Conservation (phyloP, 2,888 invertebrate genomes). For the Orchesella flavescens region DNA sequence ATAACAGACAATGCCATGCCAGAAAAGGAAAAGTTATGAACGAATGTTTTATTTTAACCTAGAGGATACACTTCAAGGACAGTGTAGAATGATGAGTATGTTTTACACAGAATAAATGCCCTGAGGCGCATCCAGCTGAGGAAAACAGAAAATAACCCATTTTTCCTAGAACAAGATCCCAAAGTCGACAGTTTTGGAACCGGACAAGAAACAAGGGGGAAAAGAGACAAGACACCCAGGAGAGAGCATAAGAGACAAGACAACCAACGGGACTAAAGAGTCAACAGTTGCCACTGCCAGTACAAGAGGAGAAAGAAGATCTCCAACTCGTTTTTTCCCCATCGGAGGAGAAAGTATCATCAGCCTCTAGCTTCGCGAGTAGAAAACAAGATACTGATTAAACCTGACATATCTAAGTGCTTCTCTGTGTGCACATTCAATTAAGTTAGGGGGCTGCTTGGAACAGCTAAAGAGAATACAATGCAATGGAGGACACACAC, state of each 20-base stretch:
- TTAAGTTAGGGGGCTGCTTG: slow-evolving; percentile 28
- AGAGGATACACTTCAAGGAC: too few relatives aligned
- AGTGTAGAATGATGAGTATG: too few relatives aligned
- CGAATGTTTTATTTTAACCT: too few relatives aligned
- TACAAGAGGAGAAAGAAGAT: not conserved
- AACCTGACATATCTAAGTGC: slow-evolving; percentile 58
- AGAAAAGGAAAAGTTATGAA: too few relatives aligned
- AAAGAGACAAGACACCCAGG: not conserved
- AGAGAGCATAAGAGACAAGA: not conserved
- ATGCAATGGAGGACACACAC: not conserved
- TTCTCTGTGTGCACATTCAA: slow-evolving; percentile 59
- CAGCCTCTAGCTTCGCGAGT: slow-evolving; percentile 2
- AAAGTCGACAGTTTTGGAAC: not conserved
- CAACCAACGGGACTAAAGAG: slow-evolving; percentile 18
- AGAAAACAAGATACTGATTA: slow-evolving; percentile 55
- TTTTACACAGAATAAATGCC: too few relatives aligned
- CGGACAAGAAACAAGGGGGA: not conserved
- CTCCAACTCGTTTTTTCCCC: not conserved
- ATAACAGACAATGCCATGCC: too few relatives aligned
- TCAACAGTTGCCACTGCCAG: slow-evolving; percentile 41
- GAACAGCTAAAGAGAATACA: not conserved
- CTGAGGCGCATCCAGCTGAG: too few relatives aligned
- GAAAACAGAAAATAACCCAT: too few relatives aligned
- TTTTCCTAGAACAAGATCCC: too few relatives aligned
- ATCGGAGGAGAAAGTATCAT: not conserved